Evolutionary conservation across 2,797 vertebrate species (phyloP), one percentile per base, ranked within the genome.

Genomic region (Sciurus carolinensis): DNA sequence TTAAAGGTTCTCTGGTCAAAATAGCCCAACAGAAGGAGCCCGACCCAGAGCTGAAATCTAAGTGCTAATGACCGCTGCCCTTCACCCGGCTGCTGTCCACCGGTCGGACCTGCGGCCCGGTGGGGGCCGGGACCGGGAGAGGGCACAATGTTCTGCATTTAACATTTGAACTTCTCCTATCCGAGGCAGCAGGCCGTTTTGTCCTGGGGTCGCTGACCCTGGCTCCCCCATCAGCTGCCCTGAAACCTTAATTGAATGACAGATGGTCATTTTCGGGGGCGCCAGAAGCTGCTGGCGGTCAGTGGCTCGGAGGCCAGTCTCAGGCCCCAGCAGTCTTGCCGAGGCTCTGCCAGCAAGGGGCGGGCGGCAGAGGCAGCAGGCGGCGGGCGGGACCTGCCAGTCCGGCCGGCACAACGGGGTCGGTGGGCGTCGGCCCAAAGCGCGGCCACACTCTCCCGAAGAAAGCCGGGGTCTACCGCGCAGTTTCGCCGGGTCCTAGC

Each of bases 241-340:
- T 97, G 98, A 98, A 98, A 98, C 98, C 98, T 98, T 98, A 99
- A 99, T 98, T 98, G 98, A 99, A 99, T 98, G 98, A 98, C 99
- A 99, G 99, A 99, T 99, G 99, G 99, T 98, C 98, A 98, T 98
- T 98, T 98, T 98, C 98, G 95, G 96, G 98, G 97, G 97, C 98
- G 98, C 97, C 98, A 98, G 98, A 98, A 98, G 98, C 98, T 95
- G 92, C 82, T 20, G 64, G 72, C 97, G 91, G 98, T 96, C 80
- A 79, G 95, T 64, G 6, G 94, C 64, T 22, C 92, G 75, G 95
- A 95, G 98, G 93, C 96, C 92, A 93, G 97, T 92, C 94, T 86
- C 92, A 42, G 71, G 90, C 95, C 96, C 90, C 66, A 44, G 91
- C 71, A 36, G 93, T 50, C 87, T 73, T 36, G 91, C 81, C 88